These are phyloP conservation scores for Timandra comae DNA, from an alignment of 2,888 invertebrate genomes.

Conservation along the genomic window DNA sequence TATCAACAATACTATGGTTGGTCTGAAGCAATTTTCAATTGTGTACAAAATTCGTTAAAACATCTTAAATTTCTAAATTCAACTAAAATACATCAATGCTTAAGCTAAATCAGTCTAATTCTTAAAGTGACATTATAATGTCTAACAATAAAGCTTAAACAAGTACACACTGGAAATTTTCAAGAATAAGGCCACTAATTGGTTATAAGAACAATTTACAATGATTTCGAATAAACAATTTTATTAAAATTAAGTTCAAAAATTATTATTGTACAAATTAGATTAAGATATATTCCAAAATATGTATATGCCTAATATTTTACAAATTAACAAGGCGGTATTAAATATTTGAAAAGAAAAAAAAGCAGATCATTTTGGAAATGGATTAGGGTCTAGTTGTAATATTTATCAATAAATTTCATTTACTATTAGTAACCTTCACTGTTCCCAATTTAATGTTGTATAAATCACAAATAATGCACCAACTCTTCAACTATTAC, in stretches of 20 bases:
- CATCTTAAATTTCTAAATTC: conserved; percentile 56
- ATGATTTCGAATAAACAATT: conserved; percentile 10
- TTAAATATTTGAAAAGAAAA: conserved; percentile 20
- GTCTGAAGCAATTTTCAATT: too few relatives aligned
- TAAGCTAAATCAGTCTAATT: conserved; percentile 77
- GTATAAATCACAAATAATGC: conserved; percentile 64
- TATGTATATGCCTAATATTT: conserved; percentile 25
- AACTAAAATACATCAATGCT: conserved; percentile 72
- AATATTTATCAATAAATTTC: conserved; percentile 1
- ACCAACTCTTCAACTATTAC: conserved; percentile 46
- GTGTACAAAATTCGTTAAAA: conserved; percentile 40
- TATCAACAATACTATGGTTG: too few relatives aligned
- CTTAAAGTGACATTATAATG: conserved; percentile 72
- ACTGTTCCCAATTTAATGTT: conserved; percentile 33
- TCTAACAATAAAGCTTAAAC: conserved; percentile 73
- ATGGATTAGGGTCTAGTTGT: not conserved
- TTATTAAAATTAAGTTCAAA: conserved; percentile 8
- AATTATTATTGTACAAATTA: conserved; percentile 19
- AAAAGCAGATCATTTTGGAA: conserved; percentile 1
- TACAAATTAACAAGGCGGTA: conserved; percentile 50
- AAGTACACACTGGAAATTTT: conserved; percentile 68
- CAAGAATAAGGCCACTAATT: conserved; percentile 63
- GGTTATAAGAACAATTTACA: conserved; percentile 28
- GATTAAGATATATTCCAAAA: too few relatives aligned
- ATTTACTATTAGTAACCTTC: conserved; percentile 10